A percentile compares a stretch with the other conserved stretches of the same genome.
phyloP scores from a whole-genome alignment of 2,797 vertebrate species.

The Tachyglossus aculeatus region DNA sequence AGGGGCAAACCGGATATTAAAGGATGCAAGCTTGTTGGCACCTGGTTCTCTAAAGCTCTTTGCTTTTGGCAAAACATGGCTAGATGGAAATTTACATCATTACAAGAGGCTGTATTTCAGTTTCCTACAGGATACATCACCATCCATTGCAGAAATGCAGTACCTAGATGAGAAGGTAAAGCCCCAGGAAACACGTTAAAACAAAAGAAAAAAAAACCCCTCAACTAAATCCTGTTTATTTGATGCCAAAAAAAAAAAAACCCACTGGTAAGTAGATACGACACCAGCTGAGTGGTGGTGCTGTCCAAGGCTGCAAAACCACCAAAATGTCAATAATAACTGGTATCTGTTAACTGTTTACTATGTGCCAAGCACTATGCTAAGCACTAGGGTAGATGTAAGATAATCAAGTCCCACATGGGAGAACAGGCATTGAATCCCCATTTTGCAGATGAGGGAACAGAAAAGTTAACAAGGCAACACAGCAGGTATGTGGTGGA shows the following conservation, averaged over 20 bases:
- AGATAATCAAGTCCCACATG: too few relatives aligned
- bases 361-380: too few relatives aligned
- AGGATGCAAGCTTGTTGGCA: background rate
- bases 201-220: conserved; percentile 12
- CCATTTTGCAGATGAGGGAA: too few relatives aligned
- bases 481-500: too few relatives aligned
- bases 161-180: background rate
- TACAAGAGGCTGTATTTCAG: conserved; percentile 37
- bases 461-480: too few relatives aligned
- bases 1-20: conserved; percentile 1
- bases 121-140: conserved; percentile 52
- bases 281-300: background rate
- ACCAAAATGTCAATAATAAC: too few relatives aligned
- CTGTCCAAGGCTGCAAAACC: background rate
- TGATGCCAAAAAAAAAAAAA: conserved; percentile 26
- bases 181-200: conserved; percentile 38
- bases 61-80: conserved; percentile 33
- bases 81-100: conserved; percentile 45
- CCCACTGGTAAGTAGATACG: conserved; percentile 3
- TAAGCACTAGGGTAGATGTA: too few relatives aligned
- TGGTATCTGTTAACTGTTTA: too few relatives aligned
- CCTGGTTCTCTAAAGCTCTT: background rate
- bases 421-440: too few relatives aligned
- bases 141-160: conserved; percentile 14
- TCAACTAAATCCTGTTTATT: conserved; percentile 42